Conservation (phyloP, 2,888 invertebrate species). For the Cephus spinipes region DNA sequence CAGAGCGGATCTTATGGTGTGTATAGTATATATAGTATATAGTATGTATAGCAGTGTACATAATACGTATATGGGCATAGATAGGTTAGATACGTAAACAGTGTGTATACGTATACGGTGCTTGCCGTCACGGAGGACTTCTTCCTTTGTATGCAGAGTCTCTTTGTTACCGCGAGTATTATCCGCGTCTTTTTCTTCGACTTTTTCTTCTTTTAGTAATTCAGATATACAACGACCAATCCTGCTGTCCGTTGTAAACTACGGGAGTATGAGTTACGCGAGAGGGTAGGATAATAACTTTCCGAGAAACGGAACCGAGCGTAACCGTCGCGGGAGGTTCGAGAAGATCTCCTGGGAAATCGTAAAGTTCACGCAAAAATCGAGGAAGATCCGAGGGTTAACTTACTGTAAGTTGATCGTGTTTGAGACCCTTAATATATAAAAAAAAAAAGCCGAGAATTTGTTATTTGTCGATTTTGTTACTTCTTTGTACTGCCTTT, state of each 20-base stretch:
- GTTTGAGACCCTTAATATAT: too few species aligned
- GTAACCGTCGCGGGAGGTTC: too few species aligned
- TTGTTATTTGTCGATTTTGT: too few species aligned
- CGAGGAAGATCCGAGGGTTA: too few species aligned
- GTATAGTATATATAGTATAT: background rate
- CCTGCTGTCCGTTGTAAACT: conserved; percentile 19
- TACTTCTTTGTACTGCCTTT: too few species aligned
- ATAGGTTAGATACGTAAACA: background rate
- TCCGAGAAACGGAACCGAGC: conserved; percentile 25
- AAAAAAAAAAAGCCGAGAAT: too few species aligned
- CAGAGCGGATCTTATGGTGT: background rate
- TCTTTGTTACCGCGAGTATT: conserved; percentile 22
- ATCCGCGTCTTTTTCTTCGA: conserved; percentile 16
- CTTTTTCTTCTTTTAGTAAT: conserved; percentile 28
- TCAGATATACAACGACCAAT: conserved; percentile 29
- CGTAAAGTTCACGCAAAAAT: too few species aligned
- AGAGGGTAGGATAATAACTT: conserved; percentile 39
- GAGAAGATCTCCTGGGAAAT: too few species aligned
- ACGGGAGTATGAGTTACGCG: too few species aligned
- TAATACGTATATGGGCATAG: background rate
- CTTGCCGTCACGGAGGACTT: background rate
- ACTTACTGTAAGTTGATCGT: too few species aligned
- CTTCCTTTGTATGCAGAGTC: conserved; percentile 1
- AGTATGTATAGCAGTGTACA: too few species aligned
- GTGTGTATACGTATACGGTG: background rate